Conservation (phyloP, 2,113 vertebrate genomes). For the Anoura caudifer region DNA sequence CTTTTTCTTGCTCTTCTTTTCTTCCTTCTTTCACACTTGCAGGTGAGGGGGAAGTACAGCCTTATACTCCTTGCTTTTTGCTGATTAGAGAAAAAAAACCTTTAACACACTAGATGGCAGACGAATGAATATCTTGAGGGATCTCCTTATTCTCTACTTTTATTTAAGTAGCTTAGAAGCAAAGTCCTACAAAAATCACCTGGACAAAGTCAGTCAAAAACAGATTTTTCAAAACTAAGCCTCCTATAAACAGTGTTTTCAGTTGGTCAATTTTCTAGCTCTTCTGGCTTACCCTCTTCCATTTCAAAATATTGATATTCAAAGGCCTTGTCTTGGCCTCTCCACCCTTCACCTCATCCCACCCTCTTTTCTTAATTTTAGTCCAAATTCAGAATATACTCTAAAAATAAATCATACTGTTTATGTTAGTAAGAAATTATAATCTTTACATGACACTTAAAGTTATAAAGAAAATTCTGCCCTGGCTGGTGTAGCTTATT, state of each 20-base stretch:
- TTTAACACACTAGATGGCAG: not conserved
- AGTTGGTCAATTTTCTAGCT: not conserved
- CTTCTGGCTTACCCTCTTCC: not conserved
- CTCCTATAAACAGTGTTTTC: not conserved
- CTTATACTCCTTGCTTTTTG: not conserved
- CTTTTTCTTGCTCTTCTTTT: not conserved
- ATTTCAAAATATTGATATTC: not conserved
- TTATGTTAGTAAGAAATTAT: not conserved
- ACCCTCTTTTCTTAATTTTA: not conserved
- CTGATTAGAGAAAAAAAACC: not conserved
- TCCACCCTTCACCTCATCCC: not conserved
- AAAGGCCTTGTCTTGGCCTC: not conserved
- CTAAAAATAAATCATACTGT: not conserved
- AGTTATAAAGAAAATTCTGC: not conserved
- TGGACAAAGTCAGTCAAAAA: not conserved
- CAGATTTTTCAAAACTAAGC: not conserved
- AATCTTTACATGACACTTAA: not conserved
- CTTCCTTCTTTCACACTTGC: not conserved
- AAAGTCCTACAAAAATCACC: not conserved
- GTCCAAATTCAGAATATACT: not conserved
- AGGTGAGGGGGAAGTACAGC: not conserved
- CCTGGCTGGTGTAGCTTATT: no score
- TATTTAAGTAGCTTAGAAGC: not conserved
- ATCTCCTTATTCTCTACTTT: not conserved
- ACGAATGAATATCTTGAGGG: not conserved